Evolutionary conservation across 2,888 invertebrate genomes (phyloP), one percentile per base, ranked within the genome.

Genomic region (Limnephilus lunatus): DNA sequence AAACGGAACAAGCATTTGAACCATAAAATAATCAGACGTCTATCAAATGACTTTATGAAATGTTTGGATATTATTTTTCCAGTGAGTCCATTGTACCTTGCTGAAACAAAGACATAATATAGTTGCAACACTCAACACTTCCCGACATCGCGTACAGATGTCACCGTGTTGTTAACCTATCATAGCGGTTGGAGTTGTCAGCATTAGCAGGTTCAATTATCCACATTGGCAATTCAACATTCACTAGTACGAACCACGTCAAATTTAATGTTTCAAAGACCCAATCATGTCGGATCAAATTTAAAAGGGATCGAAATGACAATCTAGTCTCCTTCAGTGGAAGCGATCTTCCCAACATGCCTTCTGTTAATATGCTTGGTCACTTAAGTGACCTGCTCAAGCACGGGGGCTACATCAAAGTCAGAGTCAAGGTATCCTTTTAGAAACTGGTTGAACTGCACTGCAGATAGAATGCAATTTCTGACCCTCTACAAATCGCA

Each of bases 131-230:
- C 44, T 44, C 86, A 44, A 86, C 86, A 44, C 44, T 44, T 44
- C 44, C 30, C 48, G 44, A 30, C 35, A 86, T 53, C 39, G 9
- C 25, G 30, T 48, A 44, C 14, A 48, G 44, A 83, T 83, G 53
- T 87, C 81, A 81, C 35, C 15, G 44, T 81, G n/a, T 83, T 80
- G 88, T 44, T 90, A 90, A 92, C 91, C 91, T 92, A 82, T 91
- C 90, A 87, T 89, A 93, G 93, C 93, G 91, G 93, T 93, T 92
- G 93, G 93, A 93, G 93, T 93, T 92, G 93, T 93, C 93, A 93
- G 90, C 91, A 86, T 91, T 92, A 88, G 92, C 93, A 86, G 93
- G 81, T 44, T 32, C 15, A 48, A 31, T 80, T 25, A 31, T 53
- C 14, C 15, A 32, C 81, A 30, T 30, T 90, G 30, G 83, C 44